Evolutionary conservation across 2,888 invertebrate genomes (phyloP).

Genomic region (Merodon equestris): DNA sequence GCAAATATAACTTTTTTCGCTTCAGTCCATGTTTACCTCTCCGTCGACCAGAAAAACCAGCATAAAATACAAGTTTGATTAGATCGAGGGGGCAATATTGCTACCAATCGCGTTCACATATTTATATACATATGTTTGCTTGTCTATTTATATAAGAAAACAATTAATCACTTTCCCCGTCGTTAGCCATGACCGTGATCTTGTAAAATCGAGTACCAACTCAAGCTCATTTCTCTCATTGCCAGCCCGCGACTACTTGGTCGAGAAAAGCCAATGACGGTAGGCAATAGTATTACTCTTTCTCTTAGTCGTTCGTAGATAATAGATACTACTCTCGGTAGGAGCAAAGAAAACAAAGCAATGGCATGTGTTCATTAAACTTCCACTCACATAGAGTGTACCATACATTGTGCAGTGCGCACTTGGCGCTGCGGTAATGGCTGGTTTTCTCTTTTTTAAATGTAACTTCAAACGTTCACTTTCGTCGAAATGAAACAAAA

Average conservation of each 20-base stretch:
- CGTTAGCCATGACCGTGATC: constrained; percentile 70
- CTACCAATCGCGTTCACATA: constrained; percentile 47
- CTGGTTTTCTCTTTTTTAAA: constrained; percentile 64
- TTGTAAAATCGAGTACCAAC: constrained; percentile 65
- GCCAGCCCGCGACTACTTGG: constrained; percentile 10
- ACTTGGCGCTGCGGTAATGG: constrained; percentile 37
- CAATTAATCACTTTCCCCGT: constrained; percentile 70
- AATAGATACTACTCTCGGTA: neutral
- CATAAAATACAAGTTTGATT: constrained; percentile 25
- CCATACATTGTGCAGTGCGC: too few species aligned
- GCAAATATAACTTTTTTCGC: constrained; percentile 30
- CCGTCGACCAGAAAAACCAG: constrained; percentile 22
- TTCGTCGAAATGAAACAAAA: constrained; percentile 37
- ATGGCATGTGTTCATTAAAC: constrained; percentile 42
- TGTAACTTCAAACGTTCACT: constrained; percentile 40
- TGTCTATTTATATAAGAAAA: constrained; percentile 48
- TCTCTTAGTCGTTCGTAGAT: constrained; percentile 8
- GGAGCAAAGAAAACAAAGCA: constrained; percentile 28
- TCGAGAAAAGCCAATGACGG: neutral
- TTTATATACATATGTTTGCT: constrained; percentile 25
- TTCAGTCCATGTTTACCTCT: neutral
- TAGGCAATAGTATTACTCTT: constrained; percentile 2
- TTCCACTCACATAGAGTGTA: constrained; percentile 13
- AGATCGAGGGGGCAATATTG: constrained; percentile 30
- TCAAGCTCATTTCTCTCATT: constrained; percentile 42